phyloP scores from a whole-genome alignment of 2,797 vertebrate genomes.

The Sebastolobus alascanus region DNA sequence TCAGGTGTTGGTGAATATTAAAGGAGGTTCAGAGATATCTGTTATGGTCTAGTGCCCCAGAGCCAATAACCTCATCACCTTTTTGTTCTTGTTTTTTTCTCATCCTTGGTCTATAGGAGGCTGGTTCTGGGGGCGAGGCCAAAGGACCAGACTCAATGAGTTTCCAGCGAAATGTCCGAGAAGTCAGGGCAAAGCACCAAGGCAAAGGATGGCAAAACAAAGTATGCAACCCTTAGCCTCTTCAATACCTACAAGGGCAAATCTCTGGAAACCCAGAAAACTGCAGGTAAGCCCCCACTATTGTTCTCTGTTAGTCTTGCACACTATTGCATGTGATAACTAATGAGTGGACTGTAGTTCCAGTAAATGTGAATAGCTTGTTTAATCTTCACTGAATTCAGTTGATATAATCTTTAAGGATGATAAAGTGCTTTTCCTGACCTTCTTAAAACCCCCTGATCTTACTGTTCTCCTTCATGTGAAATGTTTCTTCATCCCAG shows the following conservation, averaged over 20 bases:
- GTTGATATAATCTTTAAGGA: neutral
- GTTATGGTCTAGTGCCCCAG: neutral
- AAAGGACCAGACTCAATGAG: constrained; percentile 99
- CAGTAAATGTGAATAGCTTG: neutral
- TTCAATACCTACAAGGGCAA: constrained; percentile 99
- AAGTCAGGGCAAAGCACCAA: constrained; percentile 99
- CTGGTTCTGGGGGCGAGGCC: constrained; percentile 91
- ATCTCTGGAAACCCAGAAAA: constrained; percentile 99
- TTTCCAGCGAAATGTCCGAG: constrained; percentile 99
- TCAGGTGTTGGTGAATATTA: neutral
- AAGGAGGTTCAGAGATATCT: neutral
- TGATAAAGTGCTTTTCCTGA: neutral
- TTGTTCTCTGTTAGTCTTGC: neutral
- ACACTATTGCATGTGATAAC: neutral
- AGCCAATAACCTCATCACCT: neutral
- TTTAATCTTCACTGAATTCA: neutral
- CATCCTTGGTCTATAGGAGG: constrained; percentile 70
- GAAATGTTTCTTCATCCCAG: constrained; percentile 71
- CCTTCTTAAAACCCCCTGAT: neutral
- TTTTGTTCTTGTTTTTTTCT: neutral
- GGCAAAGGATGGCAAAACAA: constrained; percentile 99
- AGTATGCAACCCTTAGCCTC: constrained; percentile 99
- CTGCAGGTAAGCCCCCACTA: constrained; percentile 89
- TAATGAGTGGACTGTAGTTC: neutral
- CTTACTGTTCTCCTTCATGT: neutral